Conservation (phyloP, 2,888 invertebrate genomes). For the Onthophagus sagittarius region DNA sequence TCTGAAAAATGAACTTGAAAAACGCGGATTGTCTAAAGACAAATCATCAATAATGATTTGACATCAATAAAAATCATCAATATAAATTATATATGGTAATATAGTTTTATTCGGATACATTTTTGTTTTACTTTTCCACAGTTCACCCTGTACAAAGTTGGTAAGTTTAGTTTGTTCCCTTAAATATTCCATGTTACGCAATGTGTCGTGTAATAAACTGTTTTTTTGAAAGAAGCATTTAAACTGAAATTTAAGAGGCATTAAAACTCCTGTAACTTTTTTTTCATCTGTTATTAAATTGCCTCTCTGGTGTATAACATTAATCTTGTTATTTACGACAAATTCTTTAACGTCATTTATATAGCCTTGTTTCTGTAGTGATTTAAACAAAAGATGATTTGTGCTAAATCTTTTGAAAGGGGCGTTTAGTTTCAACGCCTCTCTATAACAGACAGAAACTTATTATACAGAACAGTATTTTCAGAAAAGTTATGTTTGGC, state of each 20-base stretch:
- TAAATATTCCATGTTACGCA: constrained; percentile 15
- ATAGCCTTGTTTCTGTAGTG: constrained; percentile 13
- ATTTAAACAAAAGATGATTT: constrained; percentile 19
- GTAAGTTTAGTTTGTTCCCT: constrained; percentile 14
- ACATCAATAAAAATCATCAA: constrained; percentile 33
- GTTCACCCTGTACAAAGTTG: constrained; percentile 30
- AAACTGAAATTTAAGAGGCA: constrained; percentile 24
- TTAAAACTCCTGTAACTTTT: constrained; percentile 22
- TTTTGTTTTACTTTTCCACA: constrained; percentile 30
- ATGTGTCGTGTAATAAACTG: constrained; percentile 15
- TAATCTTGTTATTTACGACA: constrained; percentile 17
- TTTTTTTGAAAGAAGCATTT: constrained; percentile 23
- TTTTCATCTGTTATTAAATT: constrained; percentile 20
- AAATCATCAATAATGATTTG: too few relatives aligned
- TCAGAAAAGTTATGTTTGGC: constrained; percentile 1
- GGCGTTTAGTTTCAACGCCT: constrained; percentile 3
- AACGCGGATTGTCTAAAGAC: too few relatives aligned
- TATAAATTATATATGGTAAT: constrained; percentile 29
- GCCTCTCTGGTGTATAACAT: constrained; percentile 7
- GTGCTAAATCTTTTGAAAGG: constrained; percentile 16
- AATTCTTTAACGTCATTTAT: constrained; percentile 12
- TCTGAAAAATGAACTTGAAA: too few relatives aligned
- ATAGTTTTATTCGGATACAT: constrained; percentile 28
- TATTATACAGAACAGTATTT: constrained; percentile 6
- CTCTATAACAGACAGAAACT: neutral